These are phyloP conservation scores for Ganaspis sp. DNA, from an alignment of 1,140 invertebrate species.

Conservation along the genomic window DNA sequence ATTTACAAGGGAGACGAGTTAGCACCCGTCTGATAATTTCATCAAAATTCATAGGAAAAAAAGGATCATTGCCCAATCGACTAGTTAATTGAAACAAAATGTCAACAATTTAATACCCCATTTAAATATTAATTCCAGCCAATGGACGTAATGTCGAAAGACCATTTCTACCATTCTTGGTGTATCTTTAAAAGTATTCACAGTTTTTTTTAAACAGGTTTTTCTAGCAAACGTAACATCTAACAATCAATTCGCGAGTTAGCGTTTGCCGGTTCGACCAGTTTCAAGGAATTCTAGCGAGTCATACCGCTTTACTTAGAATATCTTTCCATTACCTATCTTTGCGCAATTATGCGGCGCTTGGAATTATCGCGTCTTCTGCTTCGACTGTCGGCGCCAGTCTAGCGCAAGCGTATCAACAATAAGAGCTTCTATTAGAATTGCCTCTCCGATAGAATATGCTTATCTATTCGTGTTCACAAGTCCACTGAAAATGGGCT, in stretches of 20 bases:
- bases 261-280: slow-evolving; percentile 2
- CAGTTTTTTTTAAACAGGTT: background rate
- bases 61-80: too few relatives aligned
- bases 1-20: background rate
- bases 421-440: slow-evolving; percentile 10
- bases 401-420: slow-evolving; percentile 3
- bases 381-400: slow-evolving; percentile 3
- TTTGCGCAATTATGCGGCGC: slow-evolving; percentile 8
- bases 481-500: slow-evolving; percentile 3
- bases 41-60: too few relatives aligned
- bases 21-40: background rate
- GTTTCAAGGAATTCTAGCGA: slow-evolving; percentile 13
- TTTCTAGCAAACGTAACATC: background rate
- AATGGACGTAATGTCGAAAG: too few relatives aligned
- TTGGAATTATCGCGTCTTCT: slow-evolving; percentile 9
- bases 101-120: too few relatives aligned
- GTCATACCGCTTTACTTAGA: slow-evolving; percentile 9
- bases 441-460: background rate
- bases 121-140: too few relatives aligned
- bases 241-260: slow-evolving; percentile 9
- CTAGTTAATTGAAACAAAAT: too few relatives aligned
- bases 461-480: background rate
- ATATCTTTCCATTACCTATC: slow-evolving; percentile 13
- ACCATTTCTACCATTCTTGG: too few relatives aligned
- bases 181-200: too few relatives aligned